A percentile compares a stretch with the other conserved stretches of the same genome.
phyloP scores from a whole-genome alignment of 1,140 invertebrate species.

The Ctenoplectra terminalis region DNA sequence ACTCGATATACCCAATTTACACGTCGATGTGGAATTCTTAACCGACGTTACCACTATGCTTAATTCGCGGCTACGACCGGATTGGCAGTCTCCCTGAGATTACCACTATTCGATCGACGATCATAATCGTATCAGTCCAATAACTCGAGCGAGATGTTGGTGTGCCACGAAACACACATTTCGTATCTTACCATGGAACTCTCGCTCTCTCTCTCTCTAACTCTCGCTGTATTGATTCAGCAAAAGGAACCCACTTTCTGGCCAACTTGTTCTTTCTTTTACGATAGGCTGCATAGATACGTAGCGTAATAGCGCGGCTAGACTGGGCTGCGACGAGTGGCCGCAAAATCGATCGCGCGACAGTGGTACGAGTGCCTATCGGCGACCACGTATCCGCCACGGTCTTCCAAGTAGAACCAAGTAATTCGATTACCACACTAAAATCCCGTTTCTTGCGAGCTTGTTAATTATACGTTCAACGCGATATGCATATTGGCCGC shows the following conservation, averaged over 20 bases:
- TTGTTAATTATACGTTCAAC: constrained; percentile 35
- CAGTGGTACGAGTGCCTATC: constrained; percentile 30
- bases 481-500: constrained; percentile 25
- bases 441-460: constrained; percentile 35
- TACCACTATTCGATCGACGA: constrained; percentile 12
- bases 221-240: constrained; percentile 33
- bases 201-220: background rate
- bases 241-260: constrained; percentile 22
- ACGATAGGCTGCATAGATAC: constrained; percentile 54
- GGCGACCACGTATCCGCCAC: background rate
- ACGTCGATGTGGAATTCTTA: background rate
- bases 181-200: background rate
- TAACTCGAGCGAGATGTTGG: background rate
- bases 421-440: constrained; percentile 37
- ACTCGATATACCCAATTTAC: background rate
- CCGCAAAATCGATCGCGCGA: constrained; percentile 50
- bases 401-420: background rate
- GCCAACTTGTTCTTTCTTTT: constrained; percentile 37
- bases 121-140: background rate
- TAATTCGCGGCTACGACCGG: constrained; percentile 5
- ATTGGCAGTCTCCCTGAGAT: background rate
- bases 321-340: background rate
- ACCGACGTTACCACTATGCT: background rate
- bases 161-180: background rate
- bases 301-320: constrained; percentile 33